Evolutionary conservation across 1,140 invertebrate species (phyloP).

Genomic region (Medauroidea extradentata): DNA sequence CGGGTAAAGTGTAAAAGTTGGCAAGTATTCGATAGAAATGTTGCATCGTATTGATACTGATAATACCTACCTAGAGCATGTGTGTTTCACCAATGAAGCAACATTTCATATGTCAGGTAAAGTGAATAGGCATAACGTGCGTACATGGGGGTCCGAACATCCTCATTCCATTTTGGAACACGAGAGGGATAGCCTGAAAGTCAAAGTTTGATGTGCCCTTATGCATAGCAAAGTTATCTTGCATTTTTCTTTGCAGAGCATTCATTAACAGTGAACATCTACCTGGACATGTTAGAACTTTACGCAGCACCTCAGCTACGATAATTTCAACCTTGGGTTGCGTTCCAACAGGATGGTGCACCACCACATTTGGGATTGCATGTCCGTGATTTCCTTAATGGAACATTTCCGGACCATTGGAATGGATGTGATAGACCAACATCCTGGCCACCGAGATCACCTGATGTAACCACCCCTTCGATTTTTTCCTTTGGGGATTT

Average conservation of each 20-base stretch:
- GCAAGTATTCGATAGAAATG: background rate
- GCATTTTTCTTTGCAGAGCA: too few species aligned
- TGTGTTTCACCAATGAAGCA: constrained; percentile 3
- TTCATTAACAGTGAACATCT: too few species aligned
- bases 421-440: constrained; percentile 21
- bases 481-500: constrained; percentile 18
- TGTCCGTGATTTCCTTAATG: constrained; percentile 20
- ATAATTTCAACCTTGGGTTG: too few species aligned
- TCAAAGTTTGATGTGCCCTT: constrained; percentile 10
- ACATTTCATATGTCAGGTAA: constrained; percentile 9
- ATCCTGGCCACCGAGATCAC: constrained; percentile 23
- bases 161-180: background rate
- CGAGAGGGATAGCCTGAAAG: constrained; percentile 12
- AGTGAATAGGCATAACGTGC: constrained; percentile 13
- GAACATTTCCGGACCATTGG: constrained; percentile 21
- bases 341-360: constrained; percentile 8
- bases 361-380: constrained; percentile 10
- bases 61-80: background rate
- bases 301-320: too few species aligned
- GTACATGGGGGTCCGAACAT: constrained; percentile 13
- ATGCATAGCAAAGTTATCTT: too few species aligned
- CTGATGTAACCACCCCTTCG: constrained; percentile 24
- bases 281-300: too few species aligned
- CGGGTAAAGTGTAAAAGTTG: too few species aligned
- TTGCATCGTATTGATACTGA: background rate